Base-by-base conservation (phyloP, 2,888 invertebrate genomes). In the Rhabditophanes sp. region DNA sequence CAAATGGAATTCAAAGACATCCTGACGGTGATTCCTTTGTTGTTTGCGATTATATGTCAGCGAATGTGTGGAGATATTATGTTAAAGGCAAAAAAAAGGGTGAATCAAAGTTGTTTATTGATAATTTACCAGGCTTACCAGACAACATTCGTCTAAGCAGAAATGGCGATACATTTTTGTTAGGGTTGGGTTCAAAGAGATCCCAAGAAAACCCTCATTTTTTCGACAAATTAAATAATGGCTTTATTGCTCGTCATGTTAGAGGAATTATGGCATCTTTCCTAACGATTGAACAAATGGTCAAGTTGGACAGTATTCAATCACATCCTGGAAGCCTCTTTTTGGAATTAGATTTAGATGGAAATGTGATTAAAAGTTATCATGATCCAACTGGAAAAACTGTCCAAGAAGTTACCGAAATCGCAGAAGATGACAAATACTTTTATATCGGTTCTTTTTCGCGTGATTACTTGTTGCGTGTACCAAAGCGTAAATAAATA, bases 1-100 rank as follows among this genome's bases (percentile, higher is more conserved):
- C 88, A 0, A 96, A 93, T 67, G 90, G 90, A 11, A 67, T 93
- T 16, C 46, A 74, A 31, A 58, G 90, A 0, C 80, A 82, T 9
- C 75, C 77, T 4, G 78, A 82, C 56, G 78, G 81, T 64, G 76
- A 80, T 39, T 82, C 79, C 56, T 64, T 90, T 3, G 67, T n/a
- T 11, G 14, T 32, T n/a, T 38, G 17, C n/a, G n/a, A 14, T 38
- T 35, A 3, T 12, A 11, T 2, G 17, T 17, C 12, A 22, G 27
- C 21, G 11, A 15, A 12, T 14, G 1, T 6, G 14, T 44, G 20
- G 17, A 47, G 43, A 12, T 80, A 81, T 65, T 73, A 81, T 60
- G 63, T 90, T 7, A 77, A 75, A 59, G 88, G 88, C 3, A 70
- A 77, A 0, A 80, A 80, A 52, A 75, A 76, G 49, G 85, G 84